Conservation (phyloP, 1,140 invertebrate species). For the Heliconius nattereri region DNA sequence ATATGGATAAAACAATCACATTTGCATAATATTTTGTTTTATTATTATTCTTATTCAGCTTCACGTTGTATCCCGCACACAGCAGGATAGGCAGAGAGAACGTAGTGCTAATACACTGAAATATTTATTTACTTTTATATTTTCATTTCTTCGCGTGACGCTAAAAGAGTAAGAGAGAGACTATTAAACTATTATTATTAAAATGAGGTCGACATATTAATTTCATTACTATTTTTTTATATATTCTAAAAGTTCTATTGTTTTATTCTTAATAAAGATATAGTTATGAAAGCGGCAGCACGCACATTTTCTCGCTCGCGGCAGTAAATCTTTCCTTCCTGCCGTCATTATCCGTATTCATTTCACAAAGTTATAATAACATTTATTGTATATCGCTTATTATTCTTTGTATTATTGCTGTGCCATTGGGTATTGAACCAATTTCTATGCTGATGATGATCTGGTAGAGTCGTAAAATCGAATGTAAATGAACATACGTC, state of each 20-base stretch:
- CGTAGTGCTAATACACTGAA: too few relatives aligned
- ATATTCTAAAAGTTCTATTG: background rate
- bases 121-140: too few relatives aligned
- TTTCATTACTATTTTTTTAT: background rate
- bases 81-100: too few relatives aligned
- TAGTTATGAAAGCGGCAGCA: conserved; percentile 18
- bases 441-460: conserved; percentile 12
- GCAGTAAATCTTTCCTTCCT: conserved; percentile 28
- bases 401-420: conserved; percentile 26
- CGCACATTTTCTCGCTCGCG: conserved; percentile 18
- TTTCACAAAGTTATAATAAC: conserved; percentile 21
- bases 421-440: background rate
- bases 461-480: background rate
- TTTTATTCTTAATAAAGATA: background rate
- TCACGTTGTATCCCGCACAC: too few relatives aligned
- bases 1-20: background rate
- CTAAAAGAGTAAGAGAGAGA: background rate
- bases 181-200: background rate
- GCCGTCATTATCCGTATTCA: conserved; percentile 27
- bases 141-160: too few relatives aligned
- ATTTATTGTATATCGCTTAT: conserved; percentile 31
- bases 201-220: background rate
- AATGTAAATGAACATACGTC: conserved; percentile 9
- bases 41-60: too few relatives aligned
- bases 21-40: background rate